Percentiles rank a stretch among this genome's conserved stretches.
Evolutionary conservation across 2,888 invertebrate genomes (phyloP).

Genomic region (Malthinus seriepunctatus): DNA sequence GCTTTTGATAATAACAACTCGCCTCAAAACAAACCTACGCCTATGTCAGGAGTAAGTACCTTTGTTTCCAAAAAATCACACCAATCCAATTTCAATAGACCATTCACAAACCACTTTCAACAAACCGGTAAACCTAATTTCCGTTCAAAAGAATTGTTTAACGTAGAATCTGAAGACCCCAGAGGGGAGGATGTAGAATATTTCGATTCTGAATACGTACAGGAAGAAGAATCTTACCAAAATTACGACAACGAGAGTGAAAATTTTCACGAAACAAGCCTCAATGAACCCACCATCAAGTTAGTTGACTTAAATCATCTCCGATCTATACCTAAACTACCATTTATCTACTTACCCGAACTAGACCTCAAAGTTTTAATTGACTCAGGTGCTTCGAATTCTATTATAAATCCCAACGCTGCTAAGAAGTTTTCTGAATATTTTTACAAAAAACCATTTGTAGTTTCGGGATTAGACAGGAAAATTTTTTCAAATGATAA

Average conservation of each 20-base stretch:
- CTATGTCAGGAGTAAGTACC: too few relatives aligned
- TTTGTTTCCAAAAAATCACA: too few relatives aligned
- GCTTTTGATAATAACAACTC: too few relatives aligned
- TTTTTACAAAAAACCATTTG: slow-evolving; percentile 13
- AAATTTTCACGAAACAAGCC: slow-evolving; percentile 24
- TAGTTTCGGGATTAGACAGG: not conserved
- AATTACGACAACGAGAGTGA: not conserved
- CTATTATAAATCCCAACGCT: slow-evolving; percentile 15
- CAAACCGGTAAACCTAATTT: too few relatives aligned
- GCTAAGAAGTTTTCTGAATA: slow-evolving; percentile 11
- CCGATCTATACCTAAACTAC: slow-evolving; percentile 16
- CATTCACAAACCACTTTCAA: too few relatives aligned
- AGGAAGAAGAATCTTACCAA: too few relatives aligned
- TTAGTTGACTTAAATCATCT: slow-evolving; percentile 15
- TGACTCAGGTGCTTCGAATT: slow-evolving; percentile 15
- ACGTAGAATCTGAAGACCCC: too few relatives aligned
- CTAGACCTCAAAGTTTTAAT: slow-evolving; percentile 17
- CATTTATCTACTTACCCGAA: slow-evolving; percentile 13
- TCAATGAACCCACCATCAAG: slow-evolving; percentile 5
- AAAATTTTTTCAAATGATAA: slow-evolving; percentile 6
- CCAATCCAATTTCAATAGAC: too few relatives aligned
- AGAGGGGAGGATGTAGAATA: too few relatives aligned
- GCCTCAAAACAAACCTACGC: too few relatives aligned
- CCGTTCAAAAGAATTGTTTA: too few relatives aligned
- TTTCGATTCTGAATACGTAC: too few relatives aligned